A percentile compares a stretch with the other conserved stretches of the same genome.
Evolutionary conservation across 2,113 vertebrate species (phyloP).

Genomic region (Ammodytes dubius): DNA sequence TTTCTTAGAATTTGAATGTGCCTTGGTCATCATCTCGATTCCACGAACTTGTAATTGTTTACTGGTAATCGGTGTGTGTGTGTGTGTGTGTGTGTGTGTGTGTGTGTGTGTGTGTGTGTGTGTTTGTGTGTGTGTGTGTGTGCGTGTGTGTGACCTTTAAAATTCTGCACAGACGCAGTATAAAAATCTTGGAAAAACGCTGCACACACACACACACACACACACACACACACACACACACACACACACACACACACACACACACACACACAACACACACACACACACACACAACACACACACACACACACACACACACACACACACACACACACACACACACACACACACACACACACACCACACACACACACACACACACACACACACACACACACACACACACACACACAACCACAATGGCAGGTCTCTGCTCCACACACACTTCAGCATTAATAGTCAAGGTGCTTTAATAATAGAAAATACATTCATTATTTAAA

Average conservation of each 20-base stretch:
- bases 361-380: too few relatives aligned
- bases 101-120: background rate
- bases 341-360: too few relatives aligned
- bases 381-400: too few relatives aligned
- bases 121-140: slow-evolving; percentile 10
- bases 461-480: slow-evolving; percentile 79
- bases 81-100: background rate
- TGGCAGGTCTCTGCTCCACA: slow-evolving; percentile 7
- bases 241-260: too few relatives aligned
- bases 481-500: slow-evolving; percentile 78
- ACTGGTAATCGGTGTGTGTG: background rate
- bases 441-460: slow-evolving; percentile 73
- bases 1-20: too few relatives aligned
- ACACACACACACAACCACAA: too few relatives aligned
- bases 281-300: too few relatives aligned
- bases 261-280: too few relatives aligned
- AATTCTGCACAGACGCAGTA: background rate
- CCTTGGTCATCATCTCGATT: background rate
- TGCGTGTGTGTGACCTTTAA: background rate
- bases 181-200: background rate
- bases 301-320: background rate
- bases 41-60: background rate
- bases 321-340: background rate
- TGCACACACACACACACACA: background rate
- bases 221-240: too few relatives aligned